Base-by-base conservation (phyloP, 1,140 invertebrate genomes). In the Zophobas morio region DNA sequence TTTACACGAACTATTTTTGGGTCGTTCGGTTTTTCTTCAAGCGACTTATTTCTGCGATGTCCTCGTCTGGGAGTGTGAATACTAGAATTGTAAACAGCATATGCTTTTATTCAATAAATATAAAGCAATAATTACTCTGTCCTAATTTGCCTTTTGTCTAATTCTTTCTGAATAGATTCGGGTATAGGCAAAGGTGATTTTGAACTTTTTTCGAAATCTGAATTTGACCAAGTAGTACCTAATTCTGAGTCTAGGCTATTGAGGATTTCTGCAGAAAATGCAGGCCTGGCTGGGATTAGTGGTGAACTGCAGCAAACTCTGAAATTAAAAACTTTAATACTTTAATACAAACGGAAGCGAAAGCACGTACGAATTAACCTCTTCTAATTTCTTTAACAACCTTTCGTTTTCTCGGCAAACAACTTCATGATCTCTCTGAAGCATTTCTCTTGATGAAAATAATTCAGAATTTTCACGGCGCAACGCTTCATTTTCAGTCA, bases 371-470 rank as follows among this genome's bases (percentile, higher is more conserved):
- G 91, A 92, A 84, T 95, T 95, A 8, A 95, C 93, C 86, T 96
- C 94, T 86, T 97, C 96, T 6, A 98, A 86, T 88, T 96, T 96
- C 82, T 93, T 94, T 20, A 95, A 85, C 32, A 98, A 87, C 35
- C 94, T 87, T 85, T 98, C 96, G 84, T 98, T 98, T 85, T 98
- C 96, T 75, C 94, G 88, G 82, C 95, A 96, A 6, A 98, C 92
- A 2, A 96, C 85, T 85, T 98, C 96, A 83, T 98, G 96, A 84
- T 98, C 96, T 47, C 95, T 87, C 56, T 96, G 89, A 35, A 97
- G 88, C 49, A 93, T 89, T 81, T 98, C 95, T 70, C 95, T 88
- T 0, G 93, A 90, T 1, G 90, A 88, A 84, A 96, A 96, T 32
- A 98, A 87, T 77, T 98, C 96, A 8, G 92, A 90, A 85, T 98